Evolutionary conservation across 2,797 vertebrate genomes (phyloP).

Genomic region (Allobates femoralis): DNA sequence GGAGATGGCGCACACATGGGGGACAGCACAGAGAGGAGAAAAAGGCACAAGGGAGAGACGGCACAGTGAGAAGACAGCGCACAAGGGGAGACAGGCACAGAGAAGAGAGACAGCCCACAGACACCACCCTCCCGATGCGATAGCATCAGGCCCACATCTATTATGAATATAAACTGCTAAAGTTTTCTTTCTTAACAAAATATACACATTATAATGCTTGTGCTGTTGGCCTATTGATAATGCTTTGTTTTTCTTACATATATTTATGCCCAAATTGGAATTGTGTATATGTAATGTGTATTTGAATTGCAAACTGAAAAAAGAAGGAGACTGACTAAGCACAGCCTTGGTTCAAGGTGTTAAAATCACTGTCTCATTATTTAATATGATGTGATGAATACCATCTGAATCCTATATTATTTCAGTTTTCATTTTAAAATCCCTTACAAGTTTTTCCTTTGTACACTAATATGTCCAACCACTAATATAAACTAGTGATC

Average conservation of each 20-base stretch:
- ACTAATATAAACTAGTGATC: too few relatives aligned
- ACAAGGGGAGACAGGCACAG: too few relatives aligned
- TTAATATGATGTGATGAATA: constrained; percentile 13
- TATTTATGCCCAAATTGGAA: not conserved
- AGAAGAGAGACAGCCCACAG: too few relatives aligned
- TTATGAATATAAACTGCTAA: too few relatives aligned
- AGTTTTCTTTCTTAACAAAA: not conserved
- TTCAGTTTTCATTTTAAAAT: constrained; percentile 5
- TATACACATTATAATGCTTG: not conserved
- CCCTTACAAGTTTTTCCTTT: constrained; percentile 32
- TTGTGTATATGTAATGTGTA: not conserved
- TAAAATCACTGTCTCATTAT: constrained; percentile 7
- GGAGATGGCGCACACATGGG: too few relatives aligned
- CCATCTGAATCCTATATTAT: constrained; percentile 15
- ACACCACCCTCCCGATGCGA: too few relatives aligned
- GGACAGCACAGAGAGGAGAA: too few relatives aligned
- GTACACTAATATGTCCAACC: constrained; percentile 19
- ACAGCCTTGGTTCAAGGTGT: not conserved
- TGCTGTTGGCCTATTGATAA: not conserved
- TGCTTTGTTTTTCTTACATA: not conserved
- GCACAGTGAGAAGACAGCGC: too few relatives aligned
- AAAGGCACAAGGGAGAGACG: too few relatives aligned
- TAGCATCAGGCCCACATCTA: too few relatives aligned
- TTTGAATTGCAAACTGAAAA: not conserved
- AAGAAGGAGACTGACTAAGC: not conserved